phyloP scores from a whole-genome alignment of 2,113 vertebrate genomes.

The Prunella fulvescens region DNA sequence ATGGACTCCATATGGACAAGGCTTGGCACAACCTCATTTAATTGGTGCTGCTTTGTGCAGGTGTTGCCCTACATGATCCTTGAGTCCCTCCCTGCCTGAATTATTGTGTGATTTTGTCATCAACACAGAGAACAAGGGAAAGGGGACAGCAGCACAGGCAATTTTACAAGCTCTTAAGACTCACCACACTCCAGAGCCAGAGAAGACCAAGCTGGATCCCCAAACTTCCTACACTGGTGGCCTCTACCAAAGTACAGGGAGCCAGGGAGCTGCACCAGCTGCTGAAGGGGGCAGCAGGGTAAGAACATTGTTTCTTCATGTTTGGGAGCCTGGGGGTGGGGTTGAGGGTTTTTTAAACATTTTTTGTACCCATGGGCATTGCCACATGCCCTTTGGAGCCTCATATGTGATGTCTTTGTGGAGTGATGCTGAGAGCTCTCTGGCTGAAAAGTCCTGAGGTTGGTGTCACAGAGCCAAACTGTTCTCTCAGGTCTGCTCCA shows the following conservation, averaged over 20 bases:
- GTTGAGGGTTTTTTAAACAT: neutral
- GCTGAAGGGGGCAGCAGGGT: neutral
- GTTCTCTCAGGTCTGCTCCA: neutral
- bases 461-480: neutral
- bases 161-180: neutral
- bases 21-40: neutral
- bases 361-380: fast-evolving
- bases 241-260: fast-evolving
- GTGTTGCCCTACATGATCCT: neutral
- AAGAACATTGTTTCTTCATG: neutral
- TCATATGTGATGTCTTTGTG: neutral
- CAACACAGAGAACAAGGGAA: neutral
- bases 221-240: neutral
- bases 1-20: neutral
- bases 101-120: neutral
- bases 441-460: neutral
- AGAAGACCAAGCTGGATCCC: neutral
- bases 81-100: neutral
- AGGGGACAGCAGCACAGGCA: neutral
- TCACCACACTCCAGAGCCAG: neutral
- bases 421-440: neutral
- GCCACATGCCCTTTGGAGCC: fast-evolving
- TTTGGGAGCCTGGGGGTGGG: neutral
- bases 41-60: neutral
- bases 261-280: neutral